phyloP scores from a whole-genome alignment of 1,140 invertebrate species.

The Drosophila athabasca region DNA sequence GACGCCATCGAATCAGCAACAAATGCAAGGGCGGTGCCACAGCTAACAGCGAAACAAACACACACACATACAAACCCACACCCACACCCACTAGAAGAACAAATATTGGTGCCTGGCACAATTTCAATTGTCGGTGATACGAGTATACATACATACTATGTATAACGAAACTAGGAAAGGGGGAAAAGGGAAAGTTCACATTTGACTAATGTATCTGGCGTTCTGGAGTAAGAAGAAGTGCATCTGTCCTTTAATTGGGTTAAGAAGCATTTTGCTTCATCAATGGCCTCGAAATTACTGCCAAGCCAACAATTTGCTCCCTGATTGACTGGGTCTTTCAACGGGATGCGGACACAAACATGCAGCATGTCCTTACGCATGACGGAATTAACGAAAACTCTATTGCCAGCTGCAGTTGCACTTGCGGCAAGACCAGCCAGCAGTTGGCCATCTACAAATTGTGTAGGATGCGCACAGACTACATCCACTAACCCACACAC shows the following conservation, averaged over 20 bases:
- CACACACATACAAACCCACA: not conserved
- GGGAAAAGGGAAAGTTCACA: not conserved
- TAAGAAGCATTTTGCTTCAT: constrained; percentile 15
- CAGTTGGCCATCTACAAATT: constrained; percentile 26
- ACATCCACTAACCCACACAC: constrained; percentile 1
- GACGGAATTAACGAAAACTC: constrained; percentile 70
- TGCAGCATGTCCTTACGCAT: constrained; percentile 46
- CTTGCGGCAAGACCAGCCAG: not conserved
- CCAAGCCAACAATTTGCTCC: constrained; percentile 36
- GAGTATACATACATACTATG: constrained; percentile 1
- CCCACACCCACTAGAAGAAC: constrained; percentile 51
- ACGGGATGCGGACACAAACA: constrained; percentile 35
- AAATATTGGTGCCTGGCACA: constrained; percentile 68
- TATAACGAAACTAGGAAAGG: no score
- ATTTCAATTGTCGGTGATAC: constrained; percentile 69
- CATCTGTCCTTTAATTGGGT: not conserved
- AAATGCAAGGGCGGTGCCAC: constrained; percentile 41
- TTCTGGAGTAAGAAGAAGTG: not conserved
- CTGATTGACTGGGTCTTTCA: constrained; percentile 48
- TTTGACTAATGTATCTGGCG: constrained; percentile 7
- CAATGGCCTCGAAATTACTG: constrained; percentile 27
- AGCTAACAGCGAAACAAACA: no score
- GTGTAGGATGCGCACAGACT: constrained; percentile 14
- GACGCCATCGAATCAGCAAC: constrained; percentile 76
- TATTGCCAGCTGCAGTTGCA: constrained; percentile 11